Evolutionary conservation across 2,888 invertebrate genomes (phyloP), one percentile per base, ranked within the genome.

Genomic region (Philonicus albiceps): DNA sequence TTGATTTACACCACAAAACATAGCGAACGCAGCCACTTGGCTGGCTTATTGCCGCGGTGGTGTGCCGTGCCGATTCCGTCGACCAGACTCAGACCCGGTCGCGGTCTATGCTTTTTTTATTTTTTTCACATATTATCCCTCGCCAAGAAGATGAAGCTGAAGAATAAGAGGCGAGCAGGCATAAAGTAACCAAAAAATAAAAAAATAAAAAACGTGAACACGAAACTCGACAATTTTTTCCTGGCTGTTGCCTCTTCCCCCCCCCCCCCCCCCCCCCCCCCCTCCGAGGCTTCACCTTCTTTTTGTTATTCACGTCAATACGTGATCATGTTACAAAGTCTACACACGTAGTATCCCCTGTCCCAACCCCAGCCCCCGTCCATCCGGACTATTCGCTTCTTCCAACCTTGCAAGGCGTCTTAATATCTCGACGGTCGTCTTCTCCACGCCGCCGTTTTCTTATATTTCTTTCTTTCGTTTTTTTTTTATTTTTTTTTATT

Each of bases 301-400:
- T 78, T 78, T 78, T 78, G 43, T 78, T 43, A 78, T 78, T 78
- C 78, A 78, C 78, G 49, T 78, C 78, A 78, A 78, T 78, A 78
- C 78, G 78, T 78, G 78, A 78, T 78, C 78, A 78, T 78, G 78
- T 78, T 78, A 78, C 78, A 78, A 78, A 78, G 78, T 78, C 78
- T 31, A 78, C 49, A 78, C 78, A 78, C 78, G 78, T 78, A 43
- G 64, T 27, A 27, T 11, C 7, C 64, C 64, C n/a, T 8, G 11
- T 27, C 78, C 78, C 22, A 16, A 8, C 64, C 78, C 78, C 22
- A 16, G 19, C 78, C 22, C 43, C 78, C 13, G 22, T 3, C n/a
- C 74, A 2, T 11, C 64, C 64, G 8, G 22, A 64, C 22, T 11
- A 22, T 22, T 64, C 2, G 53, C 53, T 53, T 64, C 64, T 64